Percentiles rank a stretch among this genome's conserved stretches.
phyloP scores from a whole-genome alignment of 2,888 invertebrate genomes.

The Baccha elongata region DNA sequence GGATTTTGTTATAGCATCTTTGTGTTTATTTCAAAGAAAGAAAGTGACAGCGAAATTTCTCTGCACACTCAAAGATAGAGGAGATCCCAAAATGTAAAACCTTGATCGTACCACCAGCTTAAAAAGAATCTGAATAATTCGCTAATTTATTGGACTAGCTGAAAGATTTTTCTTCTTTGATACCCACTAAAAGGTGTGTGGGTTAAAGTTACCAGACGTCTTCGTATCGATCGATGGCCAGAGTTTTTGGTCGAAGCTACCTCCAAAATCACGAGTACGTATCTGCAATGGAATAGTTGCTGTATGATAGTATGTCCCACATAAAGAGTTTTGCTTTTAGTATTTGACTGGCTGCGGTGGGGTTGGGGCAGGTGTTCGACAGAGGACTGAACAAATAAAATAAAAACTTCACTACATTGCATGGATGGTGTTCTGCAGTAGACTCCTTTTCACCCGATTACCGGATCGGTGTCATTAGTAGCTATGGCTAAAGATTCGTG shows the following conservation, averaged over 20 bases:
- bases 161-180: slow-evolving; percentile 18
- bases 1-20: slow-evolving; percentile 35
- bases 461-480: background rate
- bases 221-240: slow-evolving; percentile 55
- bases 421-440: slow-evolving; percentile 5
- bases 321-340: slow-evolving; percentile 67
- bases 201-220: slow-evolving; percentile 47
- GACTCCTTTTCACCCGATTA: slow-evolving; percentile 54
- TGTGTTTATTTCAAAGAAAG: slow-evolving; percentile 39
- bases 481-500: slow-evolving; percentile 1
- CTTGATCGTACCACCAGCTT: slow-evolving; percentile 24
- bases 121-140: slow-evolving; percentile 69
- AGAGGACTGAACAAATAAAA: slow-evolving; percentile 21
- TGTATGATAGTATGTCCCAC: slow-evolving; percentile 60
- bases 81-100: slow-evolving; percentile 23
- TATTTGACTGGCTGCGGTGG: slow-evolving; percentile 26
- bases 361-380: slow-evolving; percentile 58
- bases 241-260: slow-evolving; percentile 18
- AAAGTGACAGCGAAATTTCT: slow-evolving; percentile 72
- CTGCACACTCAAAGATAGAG: background rate
- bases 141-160: slow-evolving; percentile 65
- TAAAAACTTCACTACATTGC: slow-evolving; percentile 62
- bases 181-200: slow-evolving; percentile 43
- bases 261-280: background rate
- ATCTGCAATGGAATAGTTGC: slow-evolving; percentile 17